Percentiles rank a stretch among this genome's conserved stretches.
These are phyloP conservation scores for Arizona elegans DNA, from an alignment of 2,113 vertebrate genomes.

Conservation along the genomic window DNA sequence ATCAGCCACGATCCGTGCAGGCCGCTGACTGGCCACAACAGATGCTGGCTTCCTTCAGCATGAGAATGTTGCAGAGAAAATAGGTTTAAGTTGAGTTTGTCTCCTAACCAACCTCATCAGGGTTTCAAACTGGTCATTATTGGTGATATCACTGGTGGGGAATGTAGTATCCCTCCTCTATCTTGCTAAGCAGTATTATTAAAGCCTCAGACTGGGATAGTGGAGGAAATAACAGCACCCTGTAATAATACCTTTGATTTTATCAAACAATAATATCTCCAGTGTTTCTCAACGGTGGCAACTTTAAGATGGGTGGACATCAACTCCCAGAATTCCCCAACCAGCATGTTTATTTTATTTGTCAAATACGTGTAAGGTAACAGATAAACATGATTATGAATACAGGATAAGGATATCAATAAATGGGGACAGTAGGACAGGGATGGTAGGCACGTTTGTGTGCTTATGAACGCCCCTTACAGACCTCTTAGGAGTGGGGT, in stretches of 20 bases:
- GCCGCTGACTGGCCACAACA: too few species aligned
- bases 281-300: background rate
- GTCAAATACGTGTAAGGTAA: too few species aligned
- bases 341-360: background rate
- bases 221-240: background rate
- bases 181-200: background rate
- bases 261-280: background rate
- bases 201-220: background rate
- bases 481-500: too few species aligned
- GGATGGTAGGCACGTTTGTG: too few species aligned
- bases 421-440: too few species aligned
- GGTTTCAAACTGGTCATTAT: background rate
- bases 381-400: too few species aligned
- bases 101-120: background rate
- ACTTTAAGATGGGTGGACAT: background rate
- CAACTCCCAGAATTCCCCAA: background rate
- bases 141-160: background rate
- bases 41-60: background rate
- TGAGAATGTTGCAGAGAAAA: background rate
- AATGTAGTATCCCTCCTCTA: background rate
- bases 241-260: background rate
- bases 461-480: too few species aligned
- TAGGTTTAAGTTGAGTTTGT: background rate
- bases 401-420: too few species aligned
- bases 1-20: too few species aligned